phyloP scores from a whole-genome alignment of 2,888 invertebrate species.

The Cryptocephalus primarius region DNA sequence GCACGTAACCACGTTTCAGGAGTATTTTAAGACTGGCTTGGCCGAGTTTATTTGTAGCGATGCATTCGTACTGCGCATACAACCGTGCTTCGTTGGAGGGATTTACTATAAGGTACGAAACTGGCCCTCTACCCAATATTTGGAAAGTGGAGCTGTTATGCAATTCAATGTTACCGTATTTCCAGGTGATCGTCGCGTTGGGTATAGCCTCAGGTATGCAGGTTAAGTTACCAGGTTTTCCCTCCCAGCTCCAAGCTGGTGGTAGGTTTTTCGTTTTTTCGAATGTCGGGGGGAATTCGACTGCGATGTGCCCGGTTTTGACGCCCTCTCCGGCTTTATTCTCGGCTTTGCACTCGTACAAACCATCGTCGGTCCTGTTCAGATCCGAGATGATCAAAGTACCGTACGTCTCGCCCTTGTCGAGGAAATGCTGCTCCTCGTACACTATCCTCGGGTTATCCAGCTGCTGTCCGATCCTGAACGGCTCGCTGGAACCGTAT shows the following conservation, averaged over 20 bases:
- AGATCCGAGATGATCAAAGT: conserved; percentile 56
- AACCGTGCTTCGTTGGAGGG: conserved; percentile 52
- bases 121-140: conserved; percentile 46
- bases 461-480: conserved; percentile 50
- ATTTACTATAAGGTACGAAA: conserved; percentile 58
- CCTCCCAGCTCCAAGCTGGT: conserved; percentile 76
- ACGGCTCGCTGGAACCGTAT: conserved; percentile 53
- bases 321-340: conserved; percentile 65
- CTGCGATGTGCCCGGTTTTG: conserved; percentile 71
- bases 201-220: conserved; percentile 81
- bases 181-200: conserved; percentile 86
- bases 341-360: conserved; percentile 77
- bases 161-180: conserved; percentile 36
- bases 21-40: conserved; percentile 46
- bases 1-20: conserved; percentile 34
- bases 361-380: conserved; percentile 67
- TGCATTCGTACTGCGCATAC: conserved; percentile 70
- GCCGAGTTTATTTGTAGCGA: conserved; percentile 70
- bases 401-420: conserved; percentile 51
- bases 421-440: conserved; percentile 43
- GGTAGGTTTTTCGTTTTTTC: conserved; percentile 56
- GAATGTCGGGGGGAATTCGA: conserved; percentile 75
- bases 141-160: conserved; percentile 17
- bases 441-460: conserved; percentile 51
- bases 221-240: conserved; percentile 69